Base-by-base conservation (phyloP, 2,797 vertebrate species). In the Luscinia megarhynchos region DNA sequence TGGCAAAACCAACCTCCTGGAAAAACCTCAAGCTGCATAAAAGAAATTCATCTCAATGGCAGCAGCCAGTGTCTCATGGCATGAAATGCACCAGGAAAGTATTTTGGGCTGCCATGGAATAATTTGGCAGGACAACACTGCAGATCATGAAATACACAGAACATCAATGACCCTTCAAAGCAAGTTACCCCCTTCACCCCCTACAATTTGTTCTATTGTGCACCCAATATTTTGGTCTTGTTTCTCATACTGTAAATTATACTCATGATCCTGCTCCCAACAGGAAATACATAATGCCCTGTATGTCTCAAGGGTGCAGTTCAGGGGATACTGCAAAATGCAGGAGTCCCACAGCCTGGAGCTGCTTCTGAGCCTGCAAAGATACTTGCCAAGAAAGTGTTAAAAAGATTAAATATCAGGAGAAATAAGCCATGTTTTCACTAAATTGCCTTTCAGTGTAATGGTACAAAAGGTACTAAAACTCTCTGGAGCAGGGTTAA, bases 381-480 rank as follows among this genome's bases (percentile, higher is more conserved):
- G 40, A 54, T 0, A 66, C 24, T 23, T 57, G 50, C 67, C 57
- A 87, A 88, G 40, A 76, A 94, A 80, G 68, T 0, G 17, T 87
- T 93, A 74, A 82, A 92, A 80, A 83, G 19, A 90, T 80, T 63
- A 86, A 89, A 7, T n/a, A 73, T 6, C 26, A 32, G 50, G 20
- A 94, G 57, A 88, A 95, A 89, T 59, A 95, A 95, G n/a, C 41
- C 48, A 27, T 40, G 77, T 67, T 90, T 90, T 79, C 78, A 84
- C 79, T 92, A 61, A 86, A 89, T 15, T 93, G 67, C 67, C 77
- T 79, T 77, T 76, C 70, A 73, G 59, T 26, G n/a, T 69, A 95
- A 90, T 63, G 29, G 14, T 15, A 94, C 61, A 81, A 90, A 90
- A 84, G 40, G 32, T 74, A 93, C 76, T 84, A 89, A 86, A 96